Evolutionary conservation across 1,140 invertebrate genomes (phyloP), one percentile per base, ranked within the genome.

Genomic region (Mercenaria mercenaria): DNA sequence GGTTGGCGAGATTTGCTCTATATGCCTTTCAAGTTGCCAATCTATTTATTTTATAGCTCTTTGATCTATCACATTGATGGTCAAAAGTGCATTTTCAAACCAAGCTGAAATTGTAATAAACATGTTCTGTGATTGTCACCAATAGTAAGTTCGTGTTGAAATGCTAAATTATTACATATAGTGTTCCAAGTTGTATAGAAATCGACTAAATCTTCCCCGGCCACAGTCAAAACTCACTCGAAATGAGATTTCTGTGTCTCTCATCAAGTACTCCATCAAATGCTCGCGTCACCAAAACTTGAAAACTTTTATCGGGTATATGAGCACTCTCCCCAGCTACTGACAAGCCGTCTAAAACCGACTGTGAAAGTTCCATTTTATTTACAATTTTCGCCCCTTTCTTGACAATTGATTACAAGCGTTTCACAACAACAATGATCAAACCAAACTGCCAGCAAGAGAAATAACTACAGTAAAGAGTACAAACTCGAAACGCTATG

Each of bases 291-390:
- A 93, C 90, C 15, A 94, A 74, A 18, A 72, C 64, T 32, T 56
- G 69, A 82, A 93, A 94, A 72, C 84, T 82, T 85, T 94, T 93
- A 74, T 93, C 93, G 18, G 91, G 89, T n/a, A 94, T 91, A 43
- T 92, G 92, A 32, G 91, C 84, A 47, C 67, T 56, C 64, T 94
- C 93, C 6, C 93, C 93, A 76, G 93, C 93, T n/a, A 93, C 15
- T 26, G 86, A 20, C 61, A 94, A 83, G 39, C 92, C 91, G 43
- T 93, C 93, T 81, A 92, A 85, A 34, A 92, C 90, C 20, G n/a
- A 74, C 11, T 80, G 80, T 8, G 91, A 91, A 2, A 94, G 43
- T 85, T 94, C 93, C 93, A 94, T 94, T 79, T 76, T 56, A 47
- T 47, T 47, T 47, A 8, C 6, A 47, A 67, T 67, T 67, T 67